phyloP scores from a whole-genome alignment of 2,888 invertebrate genomes.

The Arctia plantaginis region DNA sequence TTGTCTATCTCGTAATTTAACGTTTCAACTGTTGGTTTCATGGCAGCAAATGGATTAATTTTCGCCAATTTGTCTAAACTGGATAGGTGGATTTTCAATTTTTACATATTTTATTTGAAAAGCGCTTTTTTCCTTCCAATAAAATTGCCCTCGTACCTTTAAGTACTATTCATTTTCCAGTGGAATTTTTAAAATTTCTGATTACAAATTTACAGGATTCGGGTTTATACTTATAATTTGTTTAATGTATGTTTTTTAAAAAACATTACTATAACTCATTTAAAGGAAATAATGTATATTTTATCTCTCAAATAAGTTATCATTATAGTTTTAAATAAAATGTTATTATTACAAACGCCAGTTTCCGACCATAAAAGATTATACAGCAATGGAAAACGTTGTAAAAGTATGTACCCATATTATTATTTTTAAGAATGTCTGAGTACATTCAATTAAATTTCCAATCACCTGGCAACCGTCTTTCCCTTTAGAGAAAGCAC shows the following conservation, averaged over 20 bases:
- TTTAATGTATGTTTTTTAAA: no score
- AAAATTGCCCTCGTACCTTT: no score
- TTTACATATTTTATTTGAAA: no score
- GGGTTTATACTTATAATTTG: no score
- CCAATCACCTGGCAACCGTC: constrained; percentile 88
- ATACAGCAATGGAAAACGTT: neutral
- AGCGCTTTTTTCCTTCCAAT: no score
- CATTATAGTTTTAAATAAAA: neutral
- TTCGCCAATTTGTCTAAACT: neutral
- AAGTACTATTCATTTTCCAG: no score
- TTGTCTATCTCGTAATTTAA: neutral
- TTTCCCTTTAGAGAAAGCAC: constrained; percentile 87
- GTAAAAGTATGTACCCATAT: neutral
- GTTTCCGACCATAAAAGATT: neutral
- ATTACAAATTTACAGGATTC: no score
- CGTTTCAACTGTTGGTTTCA: no score
- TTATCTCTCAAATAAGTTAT: neutral
- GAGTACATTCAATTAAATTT: neutral
- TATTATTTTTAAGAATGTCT: neutral
- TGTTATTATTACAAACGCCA: neutral
- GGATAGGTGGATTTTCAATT: neutral
- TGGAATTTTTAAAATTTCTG: no score
- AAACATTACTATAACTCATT: neutral
- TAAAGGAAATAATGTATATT: neutral
- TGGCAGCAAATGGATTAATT: no score